Evolutionary conservation across 2,797 vertebrate species (phyloP).

Genomic region (Phataginus tricuspis): DNA sequence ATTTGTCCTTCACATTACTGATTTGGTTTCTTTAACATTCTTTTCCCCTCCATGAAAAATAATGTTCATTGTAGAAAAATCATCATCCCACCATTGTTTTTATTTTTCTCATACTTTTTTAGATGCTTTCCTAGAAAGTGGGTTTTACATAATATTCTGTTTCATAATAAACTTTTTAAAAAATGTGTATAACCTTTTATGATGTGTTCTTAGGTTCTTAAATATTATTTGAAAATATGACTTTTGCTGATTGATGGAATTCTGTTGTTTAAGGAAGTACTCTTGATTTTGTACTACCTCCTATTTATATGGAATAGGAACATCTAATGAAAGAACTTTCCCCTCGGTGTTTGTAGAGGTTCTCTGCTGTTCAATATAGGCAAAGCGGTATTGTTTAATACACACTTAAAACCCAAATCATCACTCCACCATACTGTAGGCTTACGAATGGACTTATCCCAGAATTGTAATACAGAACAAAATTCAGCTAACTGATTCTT

Average conservation of each 20-base stretch:
- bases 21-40: background rate
- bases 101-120: background rate
- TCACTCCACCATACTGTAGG: background rate
- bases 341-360: background rate
- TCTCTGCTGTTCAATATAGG: background rate
- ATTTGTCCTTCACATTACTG: background rate
- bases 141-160: conserved; percentile 11
- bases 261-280: background rate
- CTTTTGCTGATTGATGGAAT: background rate
- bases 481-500: background rate
- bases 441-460: conserved; percentile 4
- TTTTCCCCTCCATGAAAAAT: background rate
- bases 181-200: background rate
- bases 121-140: conserved; percentile 36
- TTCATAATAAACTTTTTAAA: background rate
- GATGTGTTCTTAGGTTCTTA: conserved; percentile 17
- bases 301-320: background rate
- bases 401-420: background rate
- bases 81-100: background rate
- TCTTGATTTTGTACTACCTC: conserved; percentile 16
- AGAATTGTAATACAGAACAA: conserved; percentile 31
- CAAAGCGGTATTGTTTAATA: background rate
- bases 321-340: background rate
- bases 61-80: conserved; percentile 3
- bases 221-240: conserved; percentile 7